Conservation (phyloP, 2,113 vertebrate species). For the Lycaon pictus region DNA sequence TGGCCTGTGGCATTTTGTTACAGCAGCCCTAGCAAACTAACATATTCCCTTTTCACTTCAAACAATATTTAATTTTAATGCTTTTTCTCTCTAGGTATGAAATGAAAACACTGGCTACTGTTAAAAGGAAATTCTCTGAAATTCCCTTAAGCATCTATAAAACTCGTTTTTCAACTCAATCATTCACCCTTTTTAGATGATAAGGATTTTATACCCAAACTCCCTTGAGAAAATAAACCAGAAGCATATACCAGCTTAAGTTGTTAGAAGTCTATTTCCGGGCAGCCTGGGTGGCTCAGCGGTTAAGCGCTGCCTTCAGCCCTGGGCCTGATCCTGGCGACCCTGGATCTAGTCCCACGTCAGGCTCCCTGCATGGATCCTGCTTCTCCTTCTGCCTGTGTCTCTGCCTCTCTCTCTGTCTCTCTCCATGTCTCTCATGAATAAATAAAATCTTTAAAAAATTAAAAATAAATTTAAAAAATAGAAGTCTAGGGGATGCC, state of each 20-base stretch:
- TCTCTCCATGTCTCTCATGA: no score
- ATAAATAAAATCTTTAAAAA: no score
- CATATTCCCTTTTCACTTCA: background rate
- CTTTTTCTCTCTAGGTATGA: background rate
- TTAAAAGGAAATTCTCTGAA: slow-evolving; percentile 32
- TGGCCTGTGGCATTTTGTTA: background rate
- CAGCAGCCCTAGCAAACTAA: background rate
- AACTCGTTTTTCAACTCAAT: background rate
- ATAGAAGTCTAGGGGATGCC: no score
- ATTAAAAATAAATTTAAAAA: no score
- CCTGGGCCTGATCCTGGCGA: no score
- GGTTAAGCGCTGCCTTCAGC: no score
- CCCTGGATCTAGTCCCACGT: no score
- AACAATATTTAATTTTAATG: background rate
- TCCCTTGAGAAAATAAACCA: background rate
- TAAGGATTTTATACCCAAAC: background rate
- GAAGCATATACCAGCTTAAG: background rate
- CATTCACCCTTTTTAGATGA: background rate
- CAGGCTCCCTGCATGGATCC: no score
- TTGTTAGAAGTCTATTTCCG: background rate
- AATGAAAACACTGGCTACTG: background rate
- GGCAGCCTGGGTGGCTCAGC: no score
- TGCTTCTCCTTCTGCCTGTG: no score
- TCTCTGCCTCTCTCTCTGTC: no score
- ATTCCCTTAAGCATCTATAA: background rate